These are phyloP conservation scores for Dinocampus coccinellae DNA, from an alignment of 2,888 invertebrate genomes.

Conservation along the genomic window DNA sequence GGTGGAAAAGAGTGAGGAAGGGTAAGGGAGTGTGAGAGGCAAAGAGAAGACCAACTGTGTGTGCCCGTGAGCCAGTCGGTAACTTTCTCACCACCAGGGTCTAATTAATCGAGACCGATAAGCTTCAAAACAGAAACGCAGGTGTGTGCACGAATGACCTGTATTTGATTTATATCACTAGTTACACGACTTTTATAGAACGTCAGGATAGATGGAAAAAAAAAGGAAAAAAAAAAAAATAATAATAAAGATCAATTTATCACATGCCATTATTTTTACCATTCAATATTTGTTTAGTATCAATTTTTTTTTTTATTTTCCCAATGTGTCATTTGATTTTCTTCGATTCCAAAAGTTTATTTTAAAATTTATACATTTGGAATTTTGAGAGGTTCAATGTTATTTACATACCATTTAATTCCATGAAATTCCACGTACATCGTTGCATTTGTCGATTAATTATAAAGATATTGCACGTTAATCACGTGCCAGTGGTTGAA, in stretches of 20 bases:
- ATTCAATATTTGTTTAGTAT: background rate
- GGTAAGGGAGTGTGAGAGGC: background rate
- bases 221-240: background rate
- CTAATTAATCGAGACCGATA: slow-evolving; percentile 36
- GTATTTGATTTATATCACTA: slow-evolving; percentile 25
- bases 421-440: slow-evolving; percentile 25
- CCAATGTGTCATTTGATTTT: too few species aligned
- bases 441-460: slow-evolving; percentile 54
- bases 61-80: slow-evolving; percentile 30
- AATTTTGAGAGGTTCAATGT: slow-evolving; percentile 1
- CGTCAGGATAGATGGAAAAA: background rate
- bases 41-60: background rate
- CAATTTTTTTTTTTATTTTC: background rate
- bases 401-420: slow-evolving; percentile 6
- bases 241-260: background rate
- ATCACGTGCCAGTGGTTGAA: slow-evolving; percentile 43
- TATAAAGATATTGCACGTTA: slow-evolving; percentile 60
- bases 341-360: background rate
- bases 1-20: background rate
- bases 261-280: background rate
- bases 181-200: background rate
- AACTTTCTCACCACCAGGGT: slow-evolving; percentile 24
- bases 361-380: background rate
- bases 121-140: slow-evolving; percentile 17
- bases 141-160: slow-evolving; percentile 32